phyloP scores from a whole-genome alignment of 2,113 vertebrate genomes.

The Salvelinus namaycush region DNA sequence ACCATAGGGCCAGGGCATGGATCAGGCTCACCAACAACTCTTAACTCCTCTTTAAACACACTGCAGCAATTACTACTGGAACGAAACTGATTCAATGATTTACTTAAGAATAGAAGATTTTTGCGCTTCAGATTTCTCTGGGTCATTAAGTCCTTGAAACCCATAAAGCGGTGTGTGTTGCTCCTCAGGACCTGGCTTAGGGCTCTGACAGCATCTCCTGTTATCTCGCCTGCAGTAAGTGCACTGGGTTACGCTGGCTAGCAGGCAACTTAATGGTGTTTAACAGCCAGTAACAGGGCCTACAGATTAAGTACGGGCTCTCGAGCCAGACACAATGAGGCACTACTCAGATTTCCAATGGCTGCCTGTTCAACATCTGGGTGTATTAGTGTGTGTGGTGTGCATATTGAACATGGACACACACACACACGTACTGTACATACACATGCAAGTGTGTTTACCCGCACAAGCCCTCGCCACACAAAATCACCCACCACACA shows the following conservation, averaged over 20 bases:
- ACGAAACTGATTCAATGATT: constrained; percentile 61
- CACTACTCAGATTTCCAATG: constrained; percentile 43
- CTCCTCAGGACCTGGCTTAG: constrained; percentile 30
- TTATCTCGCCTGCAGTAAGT: constrained; percentile 52
- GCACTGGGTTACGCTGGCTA: constrained; percentile 33
- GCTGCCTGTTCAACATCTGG: constrained; percentile 24
- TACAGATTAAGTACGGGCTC: constrained; percentile 44
- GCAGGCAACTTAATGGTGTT: constrained; percentile 44
- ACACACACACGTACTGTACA: neutral
- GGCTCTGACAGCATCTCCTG: constrained; percentile 23
- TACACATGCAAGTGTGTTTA: constrained; percentile 16
- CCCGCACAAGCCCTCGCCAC: constrained; percentile 2
- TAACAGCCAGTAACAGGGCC: constrained; percentile 8
- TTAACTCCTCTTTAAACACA: constrained; percentile 4
- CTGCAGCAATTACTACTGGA: constrained; percentile 20
- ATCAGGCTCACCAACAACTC: neutral
- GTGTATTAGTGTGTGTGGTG: constrained; percentile 25
- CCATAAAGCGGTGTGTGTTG: constrained; percentile 32
- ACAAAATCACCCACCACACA: neutral
- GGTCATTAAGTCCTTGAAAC: constrained; percentile 55
- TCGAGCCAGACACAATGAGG: constrained; percentile 26
- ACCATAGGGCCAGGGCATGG: neutral
- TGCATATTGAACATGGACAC: constrained; percentile 2
- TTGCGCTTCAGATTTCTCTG: constrained; percentile 45
- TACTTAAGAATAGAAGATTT: constrained; percentile 53